Base-by-base conservation (phyloP, 1,140 invertebrate species). In the Drosophila burlai region DNA sequence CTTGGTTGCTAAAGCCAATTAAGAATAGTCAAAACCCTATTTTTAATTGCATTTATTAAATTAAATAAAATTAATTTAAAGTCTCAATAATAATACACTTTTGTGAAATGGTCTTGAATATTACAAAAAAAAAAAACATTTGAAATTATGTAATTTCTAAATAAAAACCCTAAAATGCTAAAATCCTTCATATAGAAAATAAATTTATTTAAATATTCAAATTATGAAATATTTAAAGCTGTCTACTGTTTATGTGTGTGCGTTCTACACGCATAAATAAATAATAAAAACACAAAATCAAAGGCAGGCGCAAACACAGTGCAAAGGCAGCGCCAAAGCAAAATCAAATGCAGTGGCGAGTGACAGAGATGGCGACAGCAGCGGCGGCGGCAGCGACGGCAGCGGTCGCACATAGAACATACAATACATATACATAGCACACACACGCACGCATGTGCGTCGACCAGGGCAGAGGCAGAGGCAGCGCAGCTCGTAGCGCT, bases 341-440 rank as follows among this genome's bases (percentile, higher is more conserved):
- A 89, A 89, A 89, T 78, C 84, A 89, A 89, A 90, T 90, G 85
- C 84, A 89, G 81, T 63, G 43, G 67, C 50, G 50, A 59, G 60
- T 21, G 69, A 74, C 43, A 64, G 58, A 68, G 67, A 63, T 47
- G 55, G 67, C 49, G 42, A 62, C 49, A 58, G 55, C 45, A 50
- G 49, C 55, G 43, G 54, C 54, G n/a, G 21, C 31, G n/a, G 29
- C 54, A 59, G 43, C 66, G 47, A 59, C 49, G 58, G 49, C 59
- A 21, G 57, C 71, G 73, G 64, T 66, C 21, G 55, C 69, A 75
- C 54, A 75, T 67, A 72, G 54, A 57, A 57, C 54, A 24, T 16
- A 46, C 52, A 45, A 45, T 69, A 84, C 34, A 84, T 67, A 81
- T 69, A 84, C 34, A 84, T 67, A 81, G 50, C 62, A 77, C 72